Evolutionary conservation across 2,797 vertebrate species (phyloP), one percentile per base, ranked within the genome.

Genomic region (Labeo calbasu): DNA sequence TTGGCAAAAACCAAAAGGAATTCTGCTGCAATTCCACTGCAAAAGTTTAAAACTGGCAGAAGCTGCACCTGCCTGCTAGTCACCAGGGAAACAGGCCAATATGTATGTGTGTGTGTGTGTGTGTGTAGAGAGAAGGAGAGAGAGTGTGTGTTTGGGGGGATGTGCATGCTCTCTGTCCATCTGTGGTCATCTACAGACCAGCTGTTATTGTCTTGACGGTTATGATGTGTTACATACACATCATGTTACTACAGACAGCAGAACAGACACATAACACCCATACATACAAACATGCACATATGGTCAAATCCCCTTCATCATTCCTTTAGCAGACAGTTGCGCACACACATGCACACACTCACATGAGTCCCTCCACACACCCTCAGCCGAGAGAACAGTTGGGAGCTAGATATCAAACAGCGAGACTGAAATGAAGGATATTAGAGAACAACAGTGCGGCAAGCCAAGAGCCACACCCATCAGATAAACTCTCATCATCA

Each of bases 201-300:
- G 82, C 87, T 87, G 87, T 70, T 77, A 61, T 91, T 88, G 90
- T 86, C 80, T 83, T 81, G 78, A 23, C 69, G 84, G 83, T 87
- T 89, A 88, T 63, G 36, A 83, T 19, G 69, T 55, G 81, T 82
- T 78, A 85, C 63, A 79, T 72, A 82, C 81, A 81, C 72, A 78
- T 82, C 61, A 79, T 79, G 53, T 69, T 68, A 63, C 65, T 63
- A 43, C 21, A 77, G 19, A 61, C 46, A 48, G 19, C 63, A 61
- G 43, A 69, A 66, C 66, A 69, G 83, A 76, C 63, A 72, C 46
- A 48, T 73, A 36, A 83, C 48, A 71, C 70, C 86, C 87, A 65
- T 70, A 82, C 40, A 65, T 48, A 69, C 72, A 88, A 69, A 72
- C 79, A 81, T 69, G 73, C 83, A 81, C 66, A 73, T 43, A 68